A percentile compares a stretch with the other conserved stretches of the same genome.
These are phyloP conservation scores for Boleophthalmus pectinirostris DNA, from an alignment of 2,113 vertebrate species.

Conservation along the genomic window DNA sequence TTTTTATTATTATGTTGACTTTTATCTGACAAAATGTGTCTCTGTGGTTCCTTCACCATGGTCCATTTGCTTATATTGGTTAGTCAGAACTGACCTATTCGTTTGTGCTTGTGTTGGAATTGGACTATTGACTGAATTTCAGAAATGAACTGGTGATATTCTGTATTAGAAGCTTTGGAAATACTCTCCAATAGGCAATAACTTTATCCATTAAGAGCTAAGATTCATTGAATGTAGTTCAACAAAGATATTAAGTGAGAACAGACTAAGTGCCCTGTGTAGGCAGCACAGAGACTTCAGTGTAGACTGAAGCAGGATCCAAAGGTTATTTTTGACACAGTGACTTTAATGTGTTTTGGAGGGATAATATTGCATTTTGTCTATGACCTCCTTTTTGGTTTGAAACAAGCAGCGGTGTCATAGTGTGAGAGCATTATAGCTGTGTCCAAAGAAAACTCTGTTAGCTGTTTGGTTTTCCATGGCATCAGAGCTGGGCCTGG, in stretches of 20 bases:
- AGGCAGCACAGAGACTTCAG: background rate
- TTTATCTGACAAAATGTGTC: background rate
- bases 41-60: background rate
- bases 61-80: background rate
- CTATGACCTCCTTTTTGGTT: constrained; percentile 1
- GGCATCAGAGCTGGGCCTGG: constrained; percentile 32
- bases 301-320: background rate
- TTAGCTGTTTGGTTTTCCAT: constrained; percentile 58
- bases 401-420: constrained; percentile 14
- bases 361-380: background rate
- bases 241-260: background rate
- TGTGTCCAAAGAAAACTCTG: constrained; percentile 47
- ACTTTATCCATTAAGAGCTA: background rate
- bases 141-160: background rate
- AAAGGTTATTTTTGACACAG: constrained; percentile 8
- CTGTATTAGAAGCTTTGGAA: background rate
- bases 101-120: background rate
- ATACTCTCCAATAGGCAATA: background rate
- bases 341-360: background rate
- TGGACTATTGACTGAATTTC: background rate
- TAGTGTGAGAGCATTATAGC: constrained; percentile 22
- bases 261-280: background rate
- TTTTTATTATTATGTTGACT: too few relatives aligned
- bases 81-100: background rate
- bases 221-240: background rate